These are phyloP conservation scores for Lamellibrachia luymesi DNA, from an alignment of 1,140 invertebrate genomes.

Conservation along the genomic window DNA sequence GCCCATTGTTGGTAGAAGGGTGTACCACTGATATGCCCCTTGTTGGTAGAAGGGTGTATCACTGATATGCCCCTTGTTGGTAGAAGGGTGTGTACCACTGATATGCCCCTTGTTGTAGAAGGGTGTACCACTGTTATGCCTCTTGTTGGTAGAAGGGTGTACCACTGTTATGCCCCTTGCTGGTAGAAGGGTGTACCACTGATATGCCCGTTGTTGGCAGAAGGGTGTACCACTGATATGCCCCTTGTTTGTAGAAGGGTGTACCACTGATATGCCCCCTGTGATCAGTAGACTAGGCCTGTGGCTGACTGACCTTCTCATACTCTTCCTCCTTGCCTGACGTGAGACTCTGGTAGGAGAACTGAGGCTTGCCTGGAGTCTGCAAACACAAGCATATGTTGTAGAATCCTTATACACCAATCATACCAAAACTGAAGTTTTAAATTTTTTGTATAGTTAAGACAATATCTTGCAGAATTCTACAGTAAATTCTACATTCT, in stretches of 20 bases:
- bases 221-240: neutral
- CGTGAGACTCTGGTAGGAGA: conserved; percentile 39
- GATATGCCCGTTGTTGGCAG: neutral
- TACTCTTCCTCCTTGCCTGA: conserved; percentile 32
- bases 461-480: neutral
- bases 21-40: neutral
- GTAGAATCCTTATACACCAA: neutral
- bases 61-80: no score
- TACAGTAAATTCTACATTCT: no score
- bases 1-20: neutral
- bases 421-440: no score
- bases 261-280: neutral
- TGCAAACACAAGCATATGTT: conserved; percentile 31
- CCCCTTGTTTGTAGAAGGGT: neutral
- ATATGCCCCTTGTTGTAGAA: neutral
- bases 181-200: neutral
- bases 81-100: neutral
- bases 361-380: conserved; percentile 46
- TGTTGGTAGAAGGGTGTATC: no score
- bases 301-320: neutral
- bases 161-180: neutral
- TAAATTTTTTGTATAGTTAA: no score
- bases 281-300: neutral
- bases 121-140: no score
- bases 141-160: no score